Conservation (phyloP, 64 coral and sea anemone species). For the Anthopleura sola region DNA sequence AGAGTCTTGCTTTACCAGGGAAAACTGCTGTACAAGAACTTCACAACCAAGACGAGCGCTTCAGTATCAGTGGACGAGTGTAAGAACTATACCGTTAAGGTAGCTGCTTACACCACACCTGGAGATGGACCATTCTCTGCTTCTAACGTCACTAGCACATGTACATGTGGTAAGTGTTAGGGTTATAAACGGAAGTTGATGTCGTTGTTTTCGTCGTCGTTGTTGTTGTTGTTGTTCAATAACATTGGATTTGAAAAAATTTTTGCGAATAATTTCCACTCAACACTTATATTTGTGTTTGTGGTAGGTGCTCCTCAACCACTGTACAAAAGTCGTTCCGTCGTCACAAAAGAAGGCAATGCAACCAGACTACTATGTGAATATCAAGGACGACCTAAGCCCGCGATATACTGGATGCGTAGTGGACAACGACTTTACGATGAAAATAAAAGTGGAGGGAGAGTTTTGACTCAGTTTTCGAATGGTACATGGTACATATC, state of each 20-base stretch:
- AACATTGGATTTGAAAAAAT: background rate
- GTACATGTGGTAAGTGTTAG: slow-evolving; percentile 34
- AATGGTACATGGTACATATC: slow-evolving; percentile 55
- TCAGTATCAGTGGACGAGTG: slow-evolving; percentile 48
- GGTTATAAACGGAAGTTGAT: background rate
- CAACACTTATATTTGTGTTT: too few species aligned
- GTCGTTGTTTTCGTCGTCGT: too few species aligned
- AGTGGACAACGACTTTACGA: slow-evolving; percentile 30
- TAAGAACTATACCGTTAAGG: slow-evolving; percentile 39
- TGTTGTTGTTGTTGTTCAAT: too few species aligned
- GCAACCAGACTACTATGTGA: slow-evolving; percentile 31
- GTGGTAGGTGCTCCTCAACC: background rate
- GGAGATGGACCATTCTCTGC: slow-evolving; percentile 29
- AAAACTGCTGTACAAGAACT: slow-evolving; percentile 5
- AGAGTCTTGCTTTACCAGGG: slow-evolving; percentile 31
- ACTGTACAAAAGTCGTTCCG: background rate
- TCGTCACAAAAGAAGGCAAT: slow-evolving; percentile 8
- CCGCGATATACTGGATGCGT: slow-evolving; percentile 30
- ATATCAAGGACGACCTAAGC: slow-evolving; percentile 53
- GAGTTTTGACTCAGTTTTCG: background rate
- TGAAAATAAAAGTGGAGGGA: background rate
- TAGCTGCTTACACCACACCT: slow-evolving; percentile 28
- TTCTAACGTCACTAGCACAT: background rate
- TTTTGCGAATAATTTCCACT: too few species aligned
- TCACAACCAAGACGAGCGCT: background rate